Conservation (phyloP, 2,113 vertebrate genomes). For the Amblyopsis rosae region DNA sequence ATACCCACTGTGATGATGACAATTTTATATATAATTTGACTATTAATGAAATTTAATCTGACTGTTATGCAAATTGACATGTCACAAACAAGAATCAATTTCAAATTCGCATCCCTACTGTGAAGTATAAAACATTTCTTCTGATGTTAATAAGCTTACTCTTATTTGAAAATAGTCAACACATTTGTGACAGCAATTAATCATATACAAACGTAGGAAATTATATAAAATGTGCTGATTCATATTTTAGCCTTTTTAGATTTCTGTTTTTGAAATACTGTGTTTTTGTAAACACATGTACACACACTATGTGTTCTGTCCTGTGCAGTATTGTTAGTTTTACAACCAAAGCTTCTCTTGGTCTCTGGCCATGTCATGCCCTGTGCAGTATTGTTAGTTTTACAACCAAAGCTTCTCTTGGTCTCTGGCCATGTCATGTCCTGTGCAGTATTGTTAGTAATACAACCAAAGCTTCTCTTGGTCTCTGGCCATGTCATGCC, state of each 20-base stretch:
- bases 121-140: too few species aligned
- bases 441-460: neutral
- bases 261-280: neutral
- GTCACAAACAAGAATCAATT: too few species aligned
- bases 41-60: too few species aligned
- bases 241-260: constrained; percentile 6
- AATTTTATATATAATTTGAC: too few species aligned
- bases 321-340: too few species aligned
- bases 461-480: constrained; percentile 13
- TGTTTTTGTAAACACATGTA: neutral
- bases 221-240: constrained; percentile 20
- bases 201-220: too few species aligned
- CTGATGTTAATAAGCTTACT: too few species aligned
- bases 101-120: too few species aligned
- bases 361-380: neutral
- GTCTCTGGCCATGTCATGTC: neutral
- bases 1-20: too few species aligned
- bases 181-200: too few species aligned
- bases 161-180: too few species aligned
- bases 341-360: constrained; percentile 12
- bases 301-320: neutral
- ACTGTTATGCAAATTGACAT: too few species aligned
- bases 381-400: neutral
- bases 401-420: constrained; percentile 12
- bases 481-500: neutral